Base-by-base conservation (phyloP, 2,113 vertebrate genomes). In the Cettia cetti region DNA sequence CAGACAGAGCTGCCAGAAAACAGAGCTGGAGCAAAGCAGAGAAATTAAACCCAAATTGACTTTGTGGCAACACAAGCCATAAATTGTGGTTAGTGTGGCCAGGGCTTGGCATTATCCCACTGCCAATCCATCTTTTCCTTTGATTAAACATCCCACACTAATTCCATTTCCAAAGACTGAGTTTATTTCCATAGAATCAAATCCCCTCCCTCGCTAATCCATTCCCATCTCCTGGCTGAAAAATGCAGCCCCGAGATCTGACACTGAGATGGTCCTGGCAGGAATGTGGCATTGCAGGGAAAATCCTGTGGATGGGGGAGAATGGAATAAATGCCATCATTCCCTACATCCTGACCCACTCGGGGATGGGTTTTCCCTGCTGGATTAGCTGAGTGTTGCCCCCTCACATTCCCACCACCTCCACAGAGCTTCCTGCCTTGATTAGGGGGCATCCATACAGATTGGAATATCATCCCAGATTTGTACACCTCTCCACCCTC, bases 1-100 rank as follows among this genome's bases (percentile, higher is more conserved):
- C 97, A 96, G 95, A 95, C 87, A 92, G 96, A 96, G 85, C 56
- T 94, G 97, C 97, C 80, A 85, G 97, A 95, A 97, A 97, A 83
- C 9, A 79, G 64, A 86, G 70, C 28, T 85, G 5, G 5, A 81
- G 92, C 35, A 97, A 96, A 69, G 93, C 95, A 97, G 96, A 77
- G 96, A 98, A 98, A 98, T 98, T 98, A 98, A 98, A 98, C 97
- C 97, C 93, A 97, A 98, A 98, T 98, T 98, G 98, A 99, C 98
- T 98, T 97, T 98, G 97, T 98, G 98, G 98, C 98, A 98, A 97
- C 96, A 94, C 79, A 84, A 92, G 95, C 98, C 95, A 98, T 98
- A 98, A 98, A 98, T 98, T 97, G 97, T 92, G 88, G 79, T 76
- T 93, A 94, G 93, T 97, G 96, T 97, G 97, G 97, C 97, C 96